Base-by-base conservation (phyloP, 2,888 invertebrate genomes). In the Drosophila kuntzei region DNA sequence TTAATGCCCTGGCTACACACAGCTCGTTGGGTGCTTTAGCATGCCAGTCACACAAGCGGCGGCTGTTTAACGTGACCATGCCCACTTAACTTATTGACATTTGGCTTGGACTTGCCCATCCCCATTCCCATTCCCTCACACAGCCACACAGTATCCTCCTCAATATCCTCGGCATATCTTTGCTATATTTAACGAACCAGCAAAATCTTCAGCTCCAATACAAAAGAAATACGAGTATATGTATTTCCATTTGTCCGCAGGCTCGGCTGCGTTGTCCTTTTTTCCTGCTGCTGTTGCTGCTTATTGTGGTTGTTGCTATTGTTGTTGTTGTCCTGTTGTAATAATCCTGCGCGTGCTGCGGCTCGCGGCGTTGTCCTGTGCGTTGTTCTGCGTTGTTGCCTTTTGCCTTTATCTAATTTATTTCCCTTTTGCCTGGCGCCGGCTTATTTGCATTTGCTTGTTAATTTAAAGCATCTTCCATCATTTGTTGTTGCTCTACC, bases 11-110 rank as follows among this genome's bases (percentile, higher is more conserved):
- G 61, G 43, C 41, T 29, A 20, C 18, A 27, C 50, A 46, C 27
- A 27, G 60, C 29, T 61, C 53, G 44, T 57, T 60, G 55, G 50
- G 7, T 16, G 44, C 44, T 72, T 61, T 65, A 41, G 58, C 29
- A 78, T 80, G 65, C 80, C 64, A 74, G 69, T 74, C 83, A 80
- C 76, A 71, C 67, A 79, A 67, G 57, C 59, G 63, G 51, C 51
- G 72, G 62, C 49, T 55, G 60, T 68, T 79, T 76, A 71, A 67
- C 70, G 71, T 75, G 79, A 79, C 79, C 79, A 79, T 71, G 80
- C 83, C 80, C 83, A 83, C 80, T 89, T 89, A 88, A 89, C 89
- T 83, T 87, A 87, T 89, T 89, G 87, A 88, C 89, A 79, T 76
- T 89, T 72, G 79, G 71, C 77, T 47, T 37, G 51, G 50, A 29